Base-by-base conservation (phyloP, 2,888 invertebrate genomes). In the Eueremaeus valkanovi region DNA sequence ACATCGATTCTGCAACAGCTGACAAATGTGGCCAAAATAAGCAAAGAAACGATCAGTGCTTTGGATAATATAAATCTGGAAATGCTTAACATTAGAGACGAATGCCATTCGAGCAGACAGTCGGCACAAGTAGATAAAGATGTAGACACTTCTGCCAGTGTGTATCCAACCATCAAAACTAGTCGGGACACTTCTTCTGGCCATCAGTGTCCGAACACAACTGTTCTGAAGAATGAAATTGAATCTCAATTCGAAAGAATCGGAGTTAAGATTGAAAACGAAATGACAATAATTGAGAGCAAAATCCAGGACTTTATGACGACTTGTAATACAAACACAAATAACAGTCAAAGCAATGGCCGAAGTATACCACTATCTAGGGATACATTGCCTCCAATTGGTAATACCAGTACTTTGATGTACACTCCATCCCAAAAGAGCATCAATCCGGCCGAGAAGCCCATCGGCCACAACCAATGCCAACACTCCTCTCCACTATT, bases 221-320 rank as follows among this genome's bases (percentile, higher is more conserved):
- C 27, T 16, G 24, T 61, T 6, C 18, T 61, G 8, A 61, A 31
- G n/a, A 29, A 61, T 1, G 61, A 61, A 31, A 31, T 61, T 13
- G 33, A 16, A n/a, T 27, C 31, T 31, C 29, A 61, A 29, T 61
- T 31, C 29, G 61, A 61, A 31, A n/a, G 24, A 27, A 61, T 61
- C 31, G 61, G 11, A 1, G 33, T 31, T 13, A 27, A 31, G 9
- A 6, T 61, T 5, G 61, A 61, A 29, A 61, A 61, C 33, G 61
- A 61, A 61, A 61, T 61, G 61, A 29, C 61, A 29, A 27, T 61
- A 27, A 61, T 61, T 31, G 61, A 31, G 29, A 61, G 61, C 33
- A 61, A 61, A 61, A 27, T 61, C 9, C 1, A 6, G 1, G 61
- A 61, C 5, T 61, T 6, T 61, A 18, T 31, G 16, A 61, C 29